Conservation (phyloP, 2,888 invertebrate genomes). For the Nemotelus pantherinus region DNA sequence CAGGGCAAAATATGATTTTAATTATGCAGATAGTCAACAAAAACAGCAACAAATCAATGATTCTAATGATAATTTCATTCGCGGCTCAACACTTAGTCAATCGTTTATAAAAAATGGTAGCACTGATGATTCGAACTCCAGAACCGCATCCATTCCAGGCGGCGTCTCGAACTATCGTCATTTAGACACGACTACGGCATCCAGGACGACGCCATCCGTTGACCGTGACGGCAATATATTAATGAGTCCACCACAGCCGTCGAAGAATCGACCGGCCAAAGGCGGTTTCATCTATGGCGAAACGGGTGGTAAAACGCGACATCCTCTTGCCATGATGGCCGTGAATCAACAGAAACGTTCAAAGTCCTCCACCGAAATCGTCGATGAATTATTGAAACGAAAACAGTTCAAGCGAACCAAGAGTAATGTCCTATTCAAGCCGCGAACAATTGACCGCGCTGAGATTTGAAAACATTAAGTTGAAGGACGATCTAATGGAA, state of each 20-base stretch:
- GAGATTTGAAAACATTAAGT: constrained; percentile 45
- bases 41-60: constrained; percentile 46
- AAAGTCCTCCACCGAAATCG: constrained; percentile 59
- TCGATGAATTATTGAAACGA: constrained; percentile 56
- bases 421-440: constrained; percentile 44
- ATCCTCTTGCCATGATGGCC: constrained; percentile 40
- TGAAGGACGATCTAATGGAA: background rate
- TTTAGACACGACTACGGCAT: constrained; percentile 29
- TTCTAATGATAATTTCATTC: constrained; percentile 59
- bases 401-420: constrained; percentile 46
- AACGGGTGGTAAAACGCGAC: constrained; percentile 14
- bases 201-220: constrained; percentile 50
- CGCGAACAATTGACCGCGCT: constrained; percentile 48
- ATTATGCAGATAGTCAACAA: constrained; percentile 35
- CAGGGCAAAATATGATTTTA: constrained; percentile 41
- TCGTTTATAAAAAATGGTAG: constrained; percentile 61
- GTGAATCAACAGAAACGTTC: constrained; percentile 58
- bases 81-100: constrained; percentile 64
- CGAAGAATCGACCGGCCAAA: constrained; percentile 31
- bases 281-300: constrained; percentile 44
- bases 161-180: constrained; percentile 1
- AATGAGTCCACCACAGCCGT: constrained; percentile 9
- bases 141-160: background rate
- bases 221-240: constrained; percentile 38
- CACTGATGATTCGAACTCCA: background rate